Percentiles rank a stretch among this genome's conserved stretches.
Conservation (phyloP, 2,888 invertebrate species). For the Drosophila borborema region DNA sequence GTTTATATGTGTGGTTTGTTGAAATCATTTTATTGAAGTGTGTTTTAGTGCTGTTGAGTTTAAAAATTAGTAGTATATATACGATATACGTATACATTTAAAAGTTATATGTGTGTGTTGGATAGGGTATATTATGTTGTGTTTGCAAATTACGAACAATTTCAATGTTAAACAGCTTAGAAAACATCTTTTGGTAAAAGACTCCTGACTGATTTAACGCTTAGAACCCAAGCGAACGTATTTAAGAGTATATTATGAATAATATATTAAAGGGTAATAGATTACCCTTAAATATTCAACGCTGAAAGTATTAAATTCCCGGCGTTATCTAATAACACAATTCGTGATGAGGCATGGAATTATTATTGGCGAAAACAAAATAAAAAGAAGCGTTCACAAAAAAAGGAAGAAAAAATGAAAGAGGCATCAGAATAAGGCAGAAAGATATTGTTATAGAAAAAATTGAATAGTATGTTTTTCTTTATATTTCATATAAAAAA, state of each 20-base stretch:
- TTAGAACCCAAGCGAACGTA: background rate
- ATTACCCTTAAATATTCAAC: background rate
- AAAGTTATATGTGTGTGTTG: background rate
- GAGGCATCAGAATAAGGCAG: conserved; percentile 49
- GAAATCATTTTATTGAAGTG: background rate
- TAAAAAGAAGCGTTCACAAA: conserved; percentile 15
- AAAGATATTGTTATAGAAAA: conserved; percentile 74
- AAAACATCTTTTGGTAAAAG: background rate
- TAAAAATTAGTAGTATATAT: background rate
- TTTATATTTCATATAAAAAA: conserved; percentile 45
- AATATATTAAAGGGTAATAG: background rate
- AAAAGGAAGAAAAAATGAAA: conserved; percentile 30
- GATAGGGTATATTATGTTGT: background rate
- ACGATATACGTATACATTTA: background rate
- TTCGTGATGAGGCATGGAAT: conserved; percentile 54
- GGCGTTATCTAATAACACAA: conserved; percentile 27
- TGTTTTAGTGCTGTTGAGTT: background rate
- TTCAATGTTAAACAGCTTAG: background rate
- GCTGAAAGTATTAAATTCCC: conserved; percentile 49
- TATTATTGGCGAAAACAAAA: conserved; percentile 38
- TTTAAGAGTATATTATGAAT: background rate
- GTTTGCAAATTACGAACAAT: background rate
- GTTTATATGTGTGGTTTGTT: conserved; percentile 3
- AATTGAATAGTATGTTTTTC: conserved; percentile 73
- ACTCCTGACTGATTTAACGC: background rate